Evolutionary conservation across 2,888 invertebrate genomes (phyloP).

Genomic region (Pristionchus arcanus): DNA sequence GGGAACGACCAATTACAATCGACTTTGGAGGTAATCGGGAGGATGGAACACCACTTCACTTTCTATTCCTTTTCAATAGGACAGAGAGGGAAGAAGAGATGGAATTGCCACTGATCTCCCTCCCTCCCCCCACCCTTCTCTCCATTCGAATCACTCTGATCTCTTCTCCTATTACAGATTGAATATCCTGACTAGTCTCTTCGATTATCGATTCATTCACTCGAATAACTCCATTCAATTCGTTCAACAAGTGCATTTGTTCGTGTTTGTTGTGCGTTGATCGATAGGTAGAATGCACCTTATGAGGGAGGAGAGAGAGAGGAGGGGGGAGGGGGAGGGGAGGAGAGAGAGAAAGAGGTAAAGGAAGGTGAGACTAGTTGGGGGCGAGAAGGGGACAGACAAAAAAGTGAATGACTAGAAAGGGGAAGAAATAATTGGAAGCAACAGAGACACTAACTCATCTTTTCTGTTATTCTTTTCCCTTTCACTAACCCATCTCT

Average conservation of each 20-base stretch:
- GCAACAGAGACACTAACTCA: conserved; percentile 9
- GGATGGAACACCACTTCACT: conserved; percentile 35
- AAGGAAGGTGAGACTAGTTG: conserved; percentile 25
- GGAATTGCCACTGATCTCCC: conserved; percentile 35
- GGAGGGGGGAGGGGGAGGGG: not conserved
- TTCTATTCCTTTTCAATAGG: conserved; percentile 14
- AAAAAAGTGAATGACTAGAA: conserved; percentile 26
- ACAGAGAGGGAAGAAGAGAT: conserved; percentile 23
- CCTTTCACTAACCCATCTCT: conserved; percentile 20
- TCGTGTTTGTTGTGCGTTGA: conserved; percentile 26
- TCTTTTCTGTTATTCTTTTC: conserved; percentile 35
- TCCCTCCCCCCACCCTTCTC: conserved; percentile 17
- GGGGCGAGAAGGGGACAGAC: conserved; percentile 30
- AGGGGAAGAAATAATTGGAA: conserved; percentile 27
- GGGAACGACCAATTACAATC: conserved; percentile 41
- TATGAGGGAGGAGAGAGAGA: not conserved
- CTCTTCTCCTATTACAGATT: conserved; percentile 7
- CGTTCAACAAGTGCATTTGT: conserved; percentile 19
- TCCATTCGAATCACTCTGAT: not conserved
- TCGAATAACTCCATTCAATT: not conserved
- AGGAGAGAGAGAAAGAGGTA: conserved; percentile 4
- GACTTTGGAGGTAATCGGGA: conserved; percentile 43
- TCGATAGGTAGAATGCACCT: conserved; percentile 37
- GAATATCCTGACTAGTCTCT: conserved; percentile 28
- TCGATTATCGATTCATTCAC: not conserved